Conservation (phyloP, 1,140 invertebrate genomes). For the Aphelinus certus region DNA sequence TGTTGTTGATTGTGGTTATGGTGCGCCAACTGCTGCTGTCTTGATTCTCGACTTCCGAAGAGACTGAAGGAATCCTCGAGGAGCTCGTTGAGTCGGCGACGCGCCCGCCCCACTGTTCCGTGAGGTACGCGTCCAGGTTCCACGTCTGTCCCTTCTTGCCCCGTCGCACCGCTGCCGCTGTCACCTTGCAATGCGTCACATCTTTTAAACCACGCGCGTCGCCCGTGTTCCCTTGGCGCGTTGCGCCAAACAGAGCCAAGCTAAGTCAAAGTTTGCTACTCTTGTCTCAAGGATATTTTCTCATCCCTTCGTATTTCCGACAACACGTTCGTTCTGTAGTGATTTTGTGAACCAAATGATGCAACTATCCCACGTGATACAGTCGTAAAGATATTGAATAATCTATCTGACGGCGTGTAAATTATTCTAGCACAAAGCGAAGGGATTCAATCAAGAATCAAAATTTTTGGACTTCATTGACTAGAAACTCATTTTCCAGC, state of each 20-base stretch:
- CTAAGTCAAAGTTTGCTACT: not conserved
- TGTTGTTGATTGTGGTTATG: constrained; percentile 7
- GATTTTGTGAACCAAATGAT: no score
- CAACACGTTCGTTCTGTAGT: no score
- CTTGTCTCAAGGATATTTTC: not conserved
- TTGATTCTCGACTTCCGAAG: constrained; percentile 68
- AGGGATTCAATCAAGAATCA: no score
- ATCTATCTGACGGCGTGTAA: no score
- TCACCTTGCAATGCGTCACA: not conserved
- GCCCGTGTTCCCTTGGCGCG: no score
- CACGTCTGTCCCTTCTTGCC: constrained; percentile 46
- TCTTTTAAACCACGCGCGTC: constrained; percentile 12
- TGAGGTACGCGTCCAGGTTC: constrained; percentile 50
- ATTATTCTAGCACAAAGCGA: no score
- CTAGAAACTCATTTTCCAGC: no score
- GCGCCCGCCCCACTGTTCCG: constrained; percentile 67
- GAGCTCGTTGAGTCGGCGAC: constrained; percentile 73
- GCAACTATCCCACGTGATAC: no score
- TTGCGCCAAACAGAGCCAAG: no score
- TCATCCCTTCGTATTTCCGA: no score
- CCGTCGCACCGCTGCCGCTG: constrained; percentile 34
- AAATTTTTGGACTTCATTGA: no score
- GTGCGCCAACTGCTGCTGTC: constrained; percentile 34
- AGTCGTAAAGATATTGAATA: no score
- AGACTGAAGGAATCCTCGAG: constrained; percentile 75